phyloP scores from a whole-genome alignment of 2,797 vertebrate species.

The Eulemur albifrons region DNA sequence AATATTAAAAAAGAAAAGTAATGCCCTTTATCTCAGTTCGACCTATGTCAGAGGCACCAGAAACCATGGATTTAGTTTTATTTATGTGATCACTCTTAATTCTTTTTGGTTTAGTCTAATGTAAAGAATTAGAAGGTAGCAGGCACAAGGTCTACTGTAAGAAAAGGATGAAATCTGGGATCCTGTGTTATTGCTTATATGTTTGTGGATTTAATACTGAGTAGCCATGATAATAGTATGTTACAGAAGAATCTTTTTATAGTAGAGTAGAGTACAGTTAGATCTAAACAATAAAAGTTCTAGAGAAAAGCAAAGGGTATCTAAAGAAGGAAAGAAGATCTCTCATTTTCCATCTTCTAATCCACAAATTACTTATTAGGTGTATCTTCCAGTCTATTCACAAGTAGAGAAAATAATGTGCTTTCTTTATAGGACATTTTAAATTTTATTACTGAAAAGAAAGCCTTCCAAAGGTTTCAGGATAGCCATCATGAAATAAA shows the following conservation, averaged over 20 bases:
- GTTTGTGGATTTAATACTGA: conserved; percentile 38
- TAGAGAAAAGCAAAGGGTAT: neutral
- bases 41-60: neutral
- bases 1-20: conserved; percentile 26
- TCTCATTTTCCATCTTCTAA: conserved; percentile 42
- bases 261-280: neutral
- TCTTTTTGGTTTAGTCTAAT: conserved; percentile 10
- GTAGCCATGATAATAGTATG: neutral
- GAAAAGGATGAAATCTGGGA: conserved; percentile 28
- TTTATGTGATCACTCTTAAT: neutral
- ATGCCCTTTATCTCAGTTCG: neutral
- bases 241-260: neutral
- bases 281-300: neutral
- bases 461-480: neutral
- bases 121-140: neutral
- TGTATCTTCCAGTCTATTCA: neutral
- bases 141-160: neutral
- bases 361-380: neutral
- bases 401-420: conserved; percentile 18
- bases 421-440: conserved; percentile 30
- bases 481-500: conserved; percentile 24
- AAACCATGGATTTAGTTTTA: neutral
- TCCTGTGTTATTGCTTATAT: neutral
- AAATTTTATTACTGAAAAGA: conserved; percentile 40
- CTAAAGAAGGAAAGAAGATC: neutral